Base-by-base conservation (phyloP, 2,888 invertebrate species). In the Oxytorus armatus region DNA sequence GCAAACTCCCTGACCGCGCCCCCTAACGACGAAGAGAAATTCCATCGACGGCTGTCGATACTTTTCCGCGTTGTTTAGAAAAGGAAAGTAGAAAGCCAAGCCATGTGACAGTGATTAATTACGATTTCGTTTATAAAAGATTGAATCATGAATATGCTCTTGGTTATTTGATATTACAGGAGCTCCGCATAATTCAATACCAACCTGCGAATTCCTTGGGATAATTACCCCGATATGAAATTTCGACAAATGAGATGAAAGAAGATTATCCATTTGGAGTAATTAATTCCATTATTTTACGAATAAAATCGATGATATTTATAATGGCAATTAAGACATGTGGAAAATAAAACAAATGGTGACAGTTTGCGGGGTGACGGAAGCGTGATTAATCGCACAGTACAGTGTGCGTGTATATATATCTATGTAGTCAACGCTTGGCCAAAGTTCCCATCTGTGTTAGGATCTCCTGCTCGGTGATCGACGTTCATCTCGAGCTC, bases 21-120 rank as follows among this genome's bases (percentile, higher is more conserved):
- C n/a, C n/a, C n/a, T n/a, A n/a, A n/a, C n/a, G n/a, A n/a, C n/a
- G n/a, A n/a, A n/a, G n/a, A n/a, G n/a, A n/a, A n/a, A n/a, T n/a
- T n/a, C n/a, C n/a, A n/a, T n/a, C n/a, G n/a, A n/a, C n/a, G n/a
- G n/a, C n/a, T 36, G 10, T 36, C 36, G 36, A 36, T 36, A 36
- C 8, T 36, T 8, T 8, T 47, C 25, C 14, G 10, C 51, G 36
- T 53, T 57, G 61, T 42, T 72, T 42, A 25, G 23, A 61, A 42
- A 11, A 21, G 33, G 10, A 4, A 47, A 10, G 16, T n/a, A 44
- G 49, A 16, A 57, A 51, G 61, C 14, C 8, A 23, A 23, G n/a
- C 10, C 23, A 39, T 14, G 11, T 25, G 72, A 53, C 51, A 51
- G 61, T 51, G 72, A 63, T 72, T 51, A 61, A 72, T 72, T 61